Conservation (phyloP, 2,888 invertebrate genomes). For the Hedya salicella region DNA sequence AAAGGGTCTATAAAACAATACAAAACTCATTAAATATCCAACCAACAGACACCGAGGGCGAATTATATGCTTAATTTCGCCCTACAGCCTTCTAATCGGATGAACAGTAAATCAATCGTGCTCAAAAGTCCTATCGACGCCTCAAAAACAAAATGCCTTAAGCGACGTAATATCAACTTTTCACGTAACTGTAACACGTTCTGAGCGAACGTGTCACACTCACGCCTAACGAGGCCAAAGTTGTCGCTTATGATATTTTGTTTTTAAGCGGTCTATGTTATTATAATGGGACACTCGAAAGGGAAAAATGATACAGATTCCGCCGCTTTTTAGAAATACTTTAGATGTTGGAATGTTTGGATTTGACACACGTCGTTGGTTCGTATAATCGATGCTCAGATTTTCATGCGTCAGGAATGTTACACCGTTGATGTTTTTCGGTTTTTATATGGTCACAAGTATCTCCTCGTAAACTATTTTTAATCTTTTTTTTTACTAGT, state of each 20-base stretch:
- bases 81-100: slow-evolving; percentile 22
- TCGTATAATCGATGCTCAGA: background rate
- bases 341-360: slow-evolving; percentile 15
- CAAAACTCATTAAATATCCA: slow-evolving; percentile 8
- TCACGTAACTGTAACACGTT: background rate
- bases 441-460: too few relatives aligned
- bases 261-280: background rate
- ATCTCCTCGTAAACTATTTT: too few relatives aligned
- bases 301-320: slow-evolving; percentile 9
- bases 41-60: background rate
- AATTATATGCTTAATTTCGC: slow-evolving; percentile 23
- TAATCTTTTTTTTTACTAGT: too few relatives aligned
- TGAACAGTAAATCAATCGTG: slow-evolving; percentile 16
- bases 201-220: background rate
- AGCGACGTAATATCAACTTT: background rate
- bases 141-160: background rate
- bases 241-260: background rate
- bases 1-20: slow-evolving; percentile 14
- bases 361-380: background rate
- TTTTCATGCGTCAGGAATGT: background rate
- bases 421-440: background rate
- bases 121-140: background rate
- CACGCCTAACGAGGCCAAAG: background rate
- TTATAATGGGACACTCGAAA: slow-evolving; percentile 11
- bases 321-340: slow-evolving; percentile 12